Base-by-base conservation (phyloP, 64 coral and sea anemone species). In the Montipora cactus region DNA sequence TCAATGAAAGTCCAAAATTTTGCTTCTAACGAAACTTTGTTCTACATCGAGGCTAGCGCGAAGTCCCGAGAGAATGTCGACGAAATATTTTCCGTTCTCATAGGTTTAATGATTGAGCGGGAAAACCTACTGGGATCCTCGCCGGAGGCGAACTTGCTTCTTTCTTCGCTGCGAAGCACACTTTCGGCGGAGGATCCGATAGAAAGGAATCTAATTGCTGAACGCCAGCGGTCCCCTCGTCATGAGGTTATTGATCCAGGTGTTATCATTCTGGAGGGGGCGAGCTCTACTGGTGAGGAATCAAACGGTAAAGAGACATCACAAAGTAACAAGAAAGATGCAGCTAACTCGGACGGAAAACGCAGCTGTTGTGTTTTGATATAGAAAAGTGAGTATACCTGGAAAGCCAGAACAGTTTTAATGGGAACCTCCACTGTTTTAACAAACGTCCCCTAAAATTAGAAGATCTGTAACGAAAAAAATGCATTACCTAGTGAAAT, bases 11-110 rank as follows among this genome's bases (percentile, higher is more conserved):
- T 89, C 81, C 48, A 89, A 64, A 15, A 73, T 23, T 92, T 87
- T 78, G 93, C 89, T 3, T 15, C 49, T 44, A 87, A 57, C 5
- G 80, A 92, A 9, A 62, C 61, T 14, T 72, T 88, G 61, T 95
- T 97, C 50, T 97, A 97, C 83, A 74, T 97, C 2, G 96, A 97
- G 68, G 91, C 93, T 0, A 97, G 96, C 16, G 89, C 83, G 8
- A 92, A 89, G 71, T 77, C 73, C 9, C 58, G 81, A 74, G 70
- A 64, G 18, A 97, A 97, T 84, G 84, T 97, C 75, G 96, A 97
- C 21, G 93, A 97, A 77, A 88, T 87, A 37, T 97, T 97, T 79
- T 70, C 89, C 22, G 80, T 92, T 89, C 78, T 97, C 5, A 74
- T 95, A 4, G 93, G 89, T 18, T 79, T 88, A 76, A 80, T 97